These are phyloP conservation scores for Fulmarus glacialis DNA, from an alignment of 2,113 vertebrate species.

Conservation along the genomic window DNA sequence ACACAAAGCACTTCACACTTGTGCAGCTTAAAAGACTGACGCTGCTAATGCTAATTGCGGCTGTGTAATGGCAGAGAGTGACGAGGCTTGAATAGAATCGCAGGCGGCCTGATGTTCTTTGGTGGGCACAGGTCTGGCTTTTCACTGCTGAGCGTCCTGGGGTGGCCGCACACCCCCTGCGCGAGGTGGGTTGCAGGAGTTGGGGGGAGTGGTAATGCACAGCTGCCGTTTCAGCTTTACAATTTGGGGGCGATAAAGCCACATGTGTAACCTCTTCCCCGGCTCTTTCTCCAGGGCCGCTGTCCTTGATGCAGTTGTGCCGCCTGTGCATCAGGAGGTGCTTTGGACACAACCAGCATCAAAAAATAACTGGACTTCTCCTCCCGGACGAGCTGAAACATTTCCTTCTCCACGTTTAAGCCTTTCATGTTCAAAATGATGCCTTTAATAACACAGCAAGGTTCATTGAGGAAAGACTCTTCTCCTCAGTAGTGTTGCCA, in stretches of 20 bases:
- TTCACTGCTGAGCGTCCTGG: background rate
- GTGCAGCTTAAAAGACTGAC: background rate
- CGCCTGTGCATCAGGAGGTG: slow-evolving; percentile 82
- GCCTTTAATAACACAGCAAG: background rate
- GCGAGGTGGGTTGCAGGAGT: background rate
- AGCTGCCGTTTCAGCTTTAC: background rate
- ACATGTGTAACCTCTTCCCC: background rate
- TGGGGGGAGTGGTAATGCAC: background rate
- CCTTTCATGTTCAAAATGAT: background rate
- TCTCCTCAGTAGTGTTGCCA: background rate
- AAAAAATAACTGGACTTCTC: slow-evolving; percentile 72
- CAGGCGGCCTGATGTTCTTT: background rate
- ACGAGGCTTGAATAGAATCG: background rate
- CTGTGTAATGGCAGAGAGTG: background rate
- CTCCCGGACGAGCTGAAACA: slow-evolving; percentile 80
- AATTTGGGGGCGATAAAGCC: background rate
- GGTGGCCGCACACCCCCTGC: no score
- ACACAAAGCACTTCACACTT: background rate
- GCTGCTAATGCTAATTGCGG: background rate
- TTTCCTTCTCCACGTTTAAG: slow-evolving; percentile 82
- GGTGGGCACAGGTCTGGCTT: background rate
- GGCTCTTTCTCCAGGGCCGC: slow-evolving; percentile 73
- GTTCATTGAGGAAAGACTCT: background rate
- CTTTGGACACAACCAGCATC: slow-evolving; percentile 77
- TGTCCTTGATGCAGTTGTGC: slow-evolving; percentile 84